Conservation (phyloP, 2,113 vertebrate genomes). For the Stercorarius parasiticus region DNA sequence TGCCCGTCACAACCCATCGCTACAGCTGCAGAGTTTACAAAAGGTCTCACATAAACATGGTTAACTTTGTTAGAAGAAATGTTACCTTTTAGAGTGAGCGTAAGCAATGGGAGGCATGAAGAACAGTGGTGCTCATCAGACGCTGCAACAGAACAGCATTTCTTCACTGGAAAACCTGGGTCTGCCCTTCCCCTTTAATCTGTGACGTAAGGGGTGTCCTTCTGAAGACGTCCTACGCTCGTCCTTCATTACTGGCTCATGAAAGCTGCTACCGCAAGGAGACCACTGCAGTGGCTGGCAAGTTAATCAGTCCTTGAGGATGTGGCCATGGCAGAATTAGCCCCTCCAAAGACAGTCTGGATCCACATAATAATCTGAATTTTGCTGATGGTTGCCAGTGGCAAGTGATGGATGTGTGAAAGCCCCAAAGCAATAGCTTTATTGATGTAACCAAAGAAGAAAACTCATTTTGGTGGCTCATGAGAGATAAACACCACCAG, state of each 20-base stretch:
- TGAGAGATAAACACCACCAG: not conserved
- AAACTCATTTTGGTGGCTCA: not conserved
- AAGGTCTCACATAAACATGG: not conserved
- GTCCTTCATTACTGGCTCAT: not conserved
- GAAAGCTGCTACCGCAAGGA: not conserved
- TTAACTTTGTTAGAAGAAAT: not conserved
- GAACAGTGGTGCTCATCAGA: not conserved
- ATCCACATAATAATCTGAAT: not conserved
- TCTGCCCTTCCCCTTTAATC: not conserved
- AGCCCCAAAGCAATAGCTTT: not conserved
- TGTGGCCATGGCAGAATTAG: not conserved
- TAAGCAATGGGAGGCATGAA: not conserved
- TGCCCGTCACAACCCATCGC: accelerated
- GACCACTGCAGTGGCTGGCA: accelerated
- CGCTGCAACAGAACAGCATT: not conserved
- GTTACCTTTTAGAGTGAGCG: not conserved
- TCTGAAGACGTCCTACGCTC: not conserved
- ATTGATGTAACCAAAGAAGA: not conserved
- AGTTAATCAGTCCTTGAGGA: not conserved
- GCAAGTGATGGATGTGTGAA: not conserved
- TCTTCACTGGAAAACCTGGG: not conserved
- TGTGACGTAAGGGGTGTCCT: not conserved
- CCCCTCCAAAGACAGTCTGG: not conserved
- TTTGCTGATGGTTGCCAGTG: not conserved
- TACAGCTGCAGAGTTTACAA: not conserved